These are phyloP conservation scores for Mystacornis crossleyi DNA, from an alignment of 2,113 vertebrate genomes.

Conservation along the genomic window DNA sequence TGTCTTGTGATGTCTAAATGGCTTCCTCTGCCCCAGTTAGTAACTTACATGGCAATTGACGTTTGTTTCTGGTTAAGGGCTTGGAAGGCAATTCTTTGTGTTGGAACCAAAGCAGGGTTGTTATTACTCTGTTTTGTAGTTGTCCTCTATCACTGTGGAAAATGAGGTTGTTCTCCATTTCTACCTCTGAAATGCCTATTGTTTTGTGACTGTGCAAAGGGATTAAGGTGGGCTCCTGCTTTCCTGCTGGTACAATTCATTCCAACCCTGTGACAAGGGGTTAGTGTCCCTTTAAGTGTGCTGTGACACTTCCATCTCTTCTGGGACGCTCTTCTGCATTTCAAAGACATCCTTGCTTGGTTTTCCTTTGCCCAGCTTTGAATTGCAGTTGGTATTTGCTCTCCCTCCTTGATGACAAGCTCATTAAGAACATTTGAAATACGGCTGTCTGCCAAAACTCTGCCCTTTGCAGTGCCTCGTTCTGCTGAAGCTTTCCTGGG, in stretches of 20 bases:
- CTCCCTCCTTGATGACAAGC: neutral
- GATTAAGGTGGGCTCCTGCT: neutral
- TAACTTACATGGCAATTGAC: neutral
- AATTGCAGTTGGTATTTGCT: neutral
- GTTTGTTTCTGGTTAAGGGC: neutral
- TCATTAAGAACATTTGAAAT: neutral
- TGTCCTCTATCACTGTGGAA: neutral
- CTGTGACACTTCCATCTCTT: neutral
- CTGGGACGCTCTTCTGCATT: neutral
- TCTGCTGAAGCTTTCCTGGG: constrained; percentile 3
- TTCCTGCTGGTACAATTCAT: neutral
- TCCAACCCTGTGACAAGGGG: neutral
- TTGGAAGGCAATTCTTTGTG: neutral
- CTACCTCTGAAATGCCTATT: neutral
- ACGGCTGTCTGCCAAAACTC: neutral
- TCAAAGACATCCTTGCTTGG: neutral
- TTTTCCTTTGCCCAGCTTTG: neutral
- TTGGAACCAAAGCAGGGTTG: neutral
- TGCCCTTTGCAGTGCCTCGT: neutral
- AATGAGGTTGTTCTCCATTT: neutral
- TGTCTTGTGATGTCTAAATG: neutral
- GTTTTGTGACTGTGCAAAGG: neutral
- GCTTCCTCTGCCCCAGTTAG: neutral
- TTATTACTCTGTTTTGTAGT: neutral
- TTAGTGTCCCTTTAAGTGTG: neutral